Evolutionary conservation across 1,140 invertebrate species (phyloP).

Genomic region (Pseudomyrmex cubaensis): DNA sequence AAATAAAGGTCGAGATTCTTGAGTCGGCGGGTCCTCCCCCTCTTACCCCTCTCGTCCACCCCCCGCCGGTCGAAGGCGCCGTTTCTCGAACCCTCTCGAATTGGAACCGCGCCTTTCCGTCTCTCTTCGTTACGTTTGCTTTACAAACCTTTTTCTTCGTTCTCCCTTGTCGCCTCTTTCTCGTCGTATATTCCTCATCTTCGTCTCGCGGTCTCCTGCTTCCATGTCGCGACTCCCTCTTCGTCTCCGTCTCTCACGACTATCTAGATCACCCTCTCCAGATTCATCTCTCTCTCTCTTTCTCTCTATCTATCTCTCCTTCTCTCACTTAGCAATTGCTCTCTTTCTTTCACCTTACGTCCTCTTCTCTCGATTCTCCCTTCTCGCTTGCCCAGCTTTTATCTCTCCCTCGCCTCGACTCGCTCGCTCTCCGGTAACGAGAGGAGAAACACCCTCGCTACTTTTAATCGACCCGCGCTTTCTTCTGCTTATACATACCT

Average conservation of each 20-base stretch:
- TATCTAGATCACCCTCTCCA: slow-evolving; percentile 73
- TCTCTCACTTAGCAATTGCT: slow-evolving; percentile 56
- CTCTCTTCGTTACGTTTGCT: slow-evolving; percentile 67
- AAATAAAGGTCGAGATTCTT: slow-evolving; percentile 83
- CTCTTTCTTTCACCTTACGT: slow-evolving; percentile 64
- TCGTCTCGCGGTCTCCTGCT: slow-evolving; percentile 52
- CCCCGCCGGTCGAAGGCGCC: slow-evolving; percentile 62
- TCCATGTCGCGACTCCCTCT: slow-evolving; percentile 52
- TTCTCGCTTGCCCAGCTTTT: slow-evolving; percentile 66
- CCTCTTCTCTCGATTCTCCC: slow-evolving; percentile 60
- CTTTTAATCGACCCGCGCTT: slow-evolving; percentile 86
- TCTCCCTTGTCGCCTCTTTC: slow-evolving; percentile 46
- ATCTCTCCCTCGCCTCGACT: slow-evolving; percentile 69
- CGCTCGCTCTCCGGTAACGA: slow-evolving; percentile 82
- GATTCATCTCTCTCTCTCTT: slow-evolving; percentile 68
- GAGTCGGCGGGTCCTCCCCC: slow-evolving; percentile 58
- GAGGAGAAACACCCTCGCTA: slow-evolving; percentile 86
- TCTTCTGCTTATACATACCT: slow-evolving; percentile 85
- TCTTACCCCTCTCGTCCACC: slow-evolving; percentile 42
- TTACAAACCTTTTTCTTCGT: slow-evolving; percentile 62
- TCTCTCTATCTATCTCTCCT: slow-evolving; percentile 64
- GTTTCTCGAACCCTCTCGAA: slow-evolving; percentile 72
- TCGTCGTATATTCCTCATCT: slow-evolving; percentile 55
- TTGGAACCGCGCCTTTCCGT: slow-evolving; percentile 68
- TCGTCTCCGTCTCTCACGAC: slow-evolving; percentile 69